Evolutionary conservation across 2,888 invertebrate genomes (phyloP).

Genomic region (Drosophila anceps): DNA sequence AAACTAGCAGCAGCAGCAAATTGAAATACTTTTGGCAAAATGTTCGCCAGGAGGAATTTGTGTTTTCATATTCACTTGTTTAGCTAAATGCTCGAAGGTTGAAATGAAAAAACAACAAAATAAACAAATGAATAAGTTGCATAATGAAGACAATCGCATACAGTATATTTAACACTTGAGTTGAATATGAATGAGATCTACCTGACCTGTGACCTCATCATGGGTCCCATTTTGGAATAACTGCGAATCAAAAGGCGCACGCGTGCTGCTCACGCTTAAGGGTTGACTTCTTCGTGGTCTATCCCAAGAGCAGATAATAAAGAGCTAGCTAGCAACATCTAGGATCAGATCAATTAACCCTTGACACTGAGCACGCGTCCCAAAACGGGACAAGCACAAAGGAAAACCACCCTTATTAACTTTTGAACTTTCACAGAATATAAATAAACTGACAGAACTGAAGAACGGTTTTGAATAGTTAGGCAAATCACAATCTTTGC

Average conservation of each 20-base stretch:
- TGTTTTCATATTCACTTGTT: constrained; percentile 32
- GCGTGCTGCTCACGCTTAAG: constrained; percentile 71
- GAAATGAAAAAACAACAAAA: not conserved
- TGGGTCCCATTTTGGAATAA: constrained; percentile 68
- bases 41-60: constrained; percentile 22
- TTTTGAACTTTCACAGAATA: not conserved
- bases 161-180: not conserved
- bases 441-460: not conserved
- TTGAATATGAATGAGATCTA: constrained; percentile 7
- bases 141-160: constrained; percentile 23
- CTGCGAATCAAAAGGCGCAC: constrained; percentile 46
- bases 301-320: constrained; percentile 59
- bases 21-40: constrained; percentile 42
- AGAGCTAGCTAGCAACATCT: not conserved
- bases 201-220: constrained; percentile 16
- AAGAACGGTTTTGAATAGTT: not conserved
- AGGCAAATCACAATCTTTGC: not conserved
- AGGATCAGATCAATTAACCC: constrained; percentile 69
- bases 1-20: constrained; percentile 26
- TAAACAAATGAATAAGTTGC: constrained; percentile 13
- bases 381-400: constrained; percentile 46
- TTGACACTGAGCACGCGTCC: constrained; percentile 57
- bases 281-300: constrained; percentile 47
- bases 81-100: constrained; percentile 42
- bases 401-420: constrained; percentile 45